Base-by-base conservation (phyloP, 2,888 invertebrate genomes). In the Vannuccia rotundouncinata region DNA sequence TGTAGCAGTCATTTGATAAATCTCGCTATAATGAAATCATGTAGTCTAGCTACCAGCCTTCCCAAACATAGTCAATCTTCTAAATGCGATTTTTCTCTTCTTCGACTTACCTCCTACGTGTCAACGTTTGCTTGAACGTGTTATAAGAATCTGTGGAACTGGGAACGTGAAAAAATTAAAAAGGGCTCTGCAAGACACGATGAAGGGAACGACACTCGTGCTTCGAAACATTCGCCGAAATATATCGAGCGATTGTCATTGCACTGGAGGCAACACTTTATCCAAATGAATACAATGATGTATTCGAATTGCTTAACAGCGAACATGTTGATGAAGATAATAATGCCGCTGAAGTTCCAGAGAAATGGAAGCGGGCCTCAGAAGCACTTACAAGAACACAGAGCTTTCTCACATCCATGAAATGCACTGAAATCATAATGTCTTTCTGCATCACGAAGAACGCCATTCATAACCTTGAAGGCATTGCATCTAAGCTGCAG, bases 111-210 rank as follows among this genome's bases (percentile, higher is more conserved):
- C 78, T 17, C 73, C 73, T 60, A 78, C 66, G 60, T 25, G 78
- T 59, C 78, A 78, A 25, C 78, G 73, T 60, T 73, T 78, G 59
- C 78, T 78, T 78, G 78, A 78, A 59, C 25, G 25, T 78, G 73
- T 73, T 2, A 31, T 78, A 59, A 60, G 73, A 73, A 78, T 60
- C 2, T 73, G 60, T 59, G 73, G 59, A 78, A 31, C 78, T 13
- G 60, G 27, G 60, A 78, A 60, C 5, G 75, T 75, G 75, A 75
- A 75, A 17, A 75, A 28, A 75, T 31, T 75, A 22, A 75, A 28
- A 13, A 22, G 75, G 75, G 22, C 75, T 75, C 75, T 75, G 75
- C 75, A 75, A 73, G 73, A 73, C 73, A 73, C 73, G 73, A 73
- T 73, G 73, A n/a, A n/a, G 5, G 73, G 22, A 73, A 30, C 75